These are phyloP conservation scores for Polypedilum pembai DNA, from an alignment of 1,140 invertebrate genomes.

Conservation along the genomic window DNA sequence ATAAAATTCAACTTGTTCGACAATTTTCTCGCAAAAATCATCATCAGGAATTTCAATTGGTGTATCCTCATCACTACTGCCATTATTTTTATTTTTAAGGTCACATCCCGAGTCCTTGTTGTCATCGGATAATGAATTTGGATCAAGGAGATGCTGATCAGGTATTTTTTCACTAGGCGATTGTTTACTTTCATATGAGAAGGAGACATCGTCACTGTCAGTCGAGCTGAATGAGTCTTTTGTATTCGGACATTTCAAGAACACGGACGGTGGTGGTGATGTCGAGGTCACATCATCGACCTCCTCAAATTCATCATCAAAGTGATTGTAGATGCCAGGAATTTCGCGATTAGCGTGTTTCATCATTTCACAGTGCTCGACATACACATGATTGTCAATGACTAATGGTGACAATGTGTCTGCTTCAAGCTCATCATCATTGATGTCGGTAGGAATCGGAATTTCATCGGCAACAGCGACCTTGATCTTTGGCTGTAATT, in stretches of 20 bases:
- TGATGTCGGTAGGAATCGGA: neutral
- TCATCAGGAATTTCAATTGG: conserved; percentile 51
- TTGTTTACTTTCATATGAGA: conserved; percentile 48
- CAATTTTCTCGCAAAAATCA: conserved; percentile 66
- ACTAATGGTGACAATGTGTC: conserved; percentile 21
- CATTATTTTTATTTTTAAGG: conserved; percentile 37
- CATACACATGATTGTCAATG: neutral
- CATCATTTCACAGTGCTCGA: conserved; percentile 9
- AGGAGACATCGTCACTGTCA: conserved; percentile 55
- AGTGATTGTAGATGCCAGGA: neutral
- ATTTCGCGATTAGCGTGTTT: neutral
- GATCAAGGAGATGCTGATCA: conserved; percentile 37
- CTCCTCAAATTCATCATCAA: conserved; percentile 9
- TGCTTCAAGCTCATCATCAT: neutral
- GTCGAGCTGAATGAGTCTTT: conserved; percentile 55
- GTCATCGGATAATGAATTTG: conserved; percentile 47
- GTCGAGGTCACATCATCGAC: neutral
- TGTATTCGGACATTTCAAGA: conserved; percentile 38
- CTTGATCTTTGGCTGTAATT: neutral
- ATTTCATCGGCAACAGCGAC: conserved; percentile 7
- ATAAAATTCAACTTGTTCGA: conserved; percentile 84
- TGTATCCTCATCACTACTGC: conserved; percentile 37
- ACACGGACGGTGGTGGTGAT: neutral
- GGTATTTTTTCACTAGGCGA: conserved; percentile 36
- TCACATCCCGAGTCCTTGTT: conserved; percentile 60